A percentile compares a stretch with the other conserved stretches of the same genome.
Conservation (phyloP, 2,797 vertebrate species). For the Urophycis tenuis region DNA sequence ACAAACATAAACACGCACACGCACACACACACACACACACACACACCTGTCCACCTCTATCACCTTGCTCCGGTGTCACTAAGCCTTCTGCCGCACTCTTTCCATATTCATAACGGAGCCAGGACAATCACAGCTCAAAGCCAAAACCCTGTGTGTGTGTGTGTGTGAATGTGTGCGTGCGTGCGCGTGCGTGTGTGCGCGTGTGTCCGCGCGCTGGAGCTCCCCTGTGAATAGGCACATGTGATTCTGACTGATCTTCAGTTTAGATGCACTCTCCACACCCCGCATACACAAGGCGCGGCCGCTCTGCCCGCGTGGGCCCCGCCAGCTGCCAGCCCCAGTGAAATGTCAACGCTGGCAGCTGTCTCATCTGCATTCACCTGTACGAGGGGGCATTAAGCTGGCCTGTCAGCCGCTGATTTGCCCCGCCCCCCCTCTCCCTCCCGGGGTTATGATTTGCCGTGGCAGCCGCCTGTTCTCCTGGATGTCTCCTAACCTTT, state of each 20-base stretch:
- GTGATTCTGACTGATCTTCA: slow-evolving; percentile 61
- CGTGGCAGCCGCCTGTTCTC: slow-evolving; percentile 57
- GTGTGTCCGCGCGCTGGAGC: slow-evolving; percentile 23
- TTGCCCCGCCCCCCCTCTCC: slow-evolving; percentile 29
- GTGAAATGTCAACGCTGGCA: slow-evolving; percentile 71
- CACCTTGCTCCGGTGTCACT: slow-evolving; percentile 69
- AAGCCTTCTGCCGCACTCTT: slow-evolving; percentile 63
- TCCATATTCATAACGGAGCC: slow-evolving; percentile 72
- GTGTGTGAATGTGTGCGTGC: slow-evolving; percentile 38
- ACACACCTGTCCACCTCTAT: slow-evolving; percentile 63
- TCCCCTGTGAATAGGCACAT: slow-evolving; percentile 6
- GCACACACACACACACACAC: slow-evolving; percentile 36
- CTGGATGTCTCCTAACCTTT: slow-evolving; percentile 76
- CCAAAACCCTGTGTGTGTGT: slow-evolving; percentile 34
- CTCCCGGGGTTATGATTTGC: slow-evolving; percentile 52
- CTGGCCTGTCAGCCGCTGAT: slow-evolving; percentile 56
- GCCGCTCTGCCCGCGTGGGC: slow-evolving; percentile 23
- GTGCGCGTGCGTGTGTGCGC: slow-evolving; percentile 37
- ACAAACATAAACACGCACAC: slow-evolving; percentile 53
- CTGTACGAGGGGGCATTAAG: slow-evolving; percentile 49
- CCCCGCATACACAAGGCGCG: slow-evolving; percentile 36
- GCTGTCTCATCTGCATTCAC: slow-evolving; percentile 66
- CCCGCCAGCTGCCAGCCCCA: slow-evolving; percentile 54
- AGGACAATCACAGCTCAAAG: slow-evolving; percentile 48
- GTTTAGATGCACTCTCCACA: slow-evolving; percentile 36